Conservation (phyloP, 2,113 vertebrate species). For the Cephalopholis sonnerati region DNA sequence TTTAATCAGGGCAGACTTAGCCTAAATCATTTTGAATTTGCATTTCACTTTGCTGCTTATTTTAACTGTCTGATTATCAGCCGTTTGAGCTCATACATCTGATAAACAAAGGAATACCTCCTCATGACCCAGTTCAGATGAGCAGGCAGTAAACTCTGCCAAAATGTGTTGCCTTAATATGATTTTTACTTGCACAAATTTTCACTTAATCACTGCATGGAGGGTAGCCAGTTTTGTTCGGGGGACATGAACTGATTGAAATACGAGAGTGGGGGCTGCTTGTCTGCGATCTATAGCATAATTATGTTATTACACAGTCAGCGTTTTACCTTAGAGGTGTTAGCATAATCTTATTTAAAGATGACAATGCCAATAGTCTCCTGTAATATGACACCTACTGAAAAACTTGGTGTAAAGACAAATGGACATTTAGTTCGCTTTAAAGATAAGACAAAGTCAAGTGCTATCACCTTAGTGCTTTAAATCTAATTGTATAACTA, state of each 20-base stretch:
- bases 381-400: constrained; percentile 44
- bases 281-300: constrained; percentile 30
- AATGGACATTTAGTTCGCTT: constrained; percentile 46
- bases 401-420: constrained; percentile 36
- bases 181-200: constrained; percentile 34
- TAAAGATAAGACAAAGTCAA: constrained; percentile 30
- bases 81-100: constrained; percentile 48
- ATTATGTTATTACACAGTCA: constrained; percentile 51
- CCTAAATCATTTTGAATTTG: constrained; percentile 70
- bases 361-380: constrained; percentile 41
- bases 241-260: background rate
- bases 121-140: constrained; percentile 49
- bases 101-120: constrained; percentile 66
- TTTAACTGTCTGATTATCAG: constrained; percentile 61
- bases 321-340: constrained; percentile 24
- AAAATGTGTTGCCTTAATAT: constrained; percentile 24
- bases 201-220: constrained; percentile 36
- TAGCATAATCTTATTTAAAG: constrained; percentile 44
- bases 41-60: constrained; percentile 65
- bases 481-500: constrained; percentile 26
- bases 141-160: constrained; percentile 45
- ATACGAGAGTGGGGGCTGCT: background rate
- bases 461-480: constrained; percentile 28
- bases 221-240: constrained; percentile 19
- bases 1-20: constrained; percentile 70